Conservation (phyloP, 1,140 invertebrate species). For the Hyphantria cunea region DNA sequence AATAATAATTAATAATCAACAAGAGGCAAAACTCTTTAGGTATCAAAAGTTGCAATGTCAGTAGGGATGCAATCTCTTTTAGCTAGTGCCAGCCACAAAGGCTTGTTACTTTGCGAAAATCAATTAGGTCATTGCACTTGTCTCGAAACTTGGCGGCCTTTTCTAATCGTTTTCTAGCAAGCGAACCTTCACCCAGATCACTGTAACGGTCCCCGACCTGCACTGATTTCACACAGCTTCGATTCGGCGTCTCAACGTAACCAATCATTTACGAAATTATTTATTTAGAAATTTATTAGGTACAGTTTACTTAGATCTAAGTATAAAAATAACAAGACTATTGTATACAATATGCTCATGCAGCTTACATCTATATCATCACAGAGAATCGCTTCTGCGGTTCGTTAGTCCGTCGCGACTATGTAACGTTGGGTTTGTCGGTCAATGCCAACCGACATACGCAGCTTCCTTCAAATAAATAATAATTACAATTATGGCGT, state of each 20-base stretch:
- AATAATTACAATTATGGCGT: slow-evolving; percentile 71
- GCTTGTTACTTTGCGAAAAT: slow-evolving; percentile 24
- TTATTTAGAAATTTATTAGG: slow-evolving; percentile 74
- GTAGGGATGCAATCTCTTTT: background rate
- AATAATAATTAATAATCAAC: too few relatives aligned
- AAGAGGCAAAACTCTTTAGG: too few relatives aligned
- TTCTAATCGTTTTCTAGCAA: slow-evolving; percentile 53
- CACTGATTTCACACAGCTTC: slow-evolving; percentile 61
- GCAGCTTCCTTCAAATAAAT: slow-evolving; percentile 41
- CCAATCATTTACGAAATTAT: slow-evolving; percentile 63
- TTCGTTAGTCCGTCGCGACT: background rate
- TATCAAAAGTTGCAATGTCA: too few relatives aligned
- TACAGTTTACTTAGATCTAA: slow-evolving; percentile 62
- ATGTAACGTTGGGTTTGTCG: background rate
- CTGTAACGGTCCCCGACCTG: slow-evolving; percentile 52
- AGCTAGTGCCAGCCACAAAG: background rate
- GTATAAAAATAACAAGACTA: slow-evolving; percentile 69
- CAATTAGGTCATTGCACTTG: slow-evolving; percentile 46
- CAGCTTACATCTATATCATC: slow-evolving; percentile 52
- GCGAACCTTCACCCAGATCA: slow-evolving; percentile 67
- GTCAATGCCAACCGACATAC: background rate
- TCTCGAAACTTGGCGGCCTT: slow-evolving; percentile 42
- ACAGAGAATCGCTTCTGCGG: slow-evolving; percentile 32
- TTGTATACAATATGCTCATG: slow-evolving; percentile 39
- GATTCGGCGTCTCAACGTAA: slow-evolving; percentile 59